Evolutionary conservation across 2,888 invertebrate genomes (phyloP).

Genomic region (Drosophila anceps): DNA sequence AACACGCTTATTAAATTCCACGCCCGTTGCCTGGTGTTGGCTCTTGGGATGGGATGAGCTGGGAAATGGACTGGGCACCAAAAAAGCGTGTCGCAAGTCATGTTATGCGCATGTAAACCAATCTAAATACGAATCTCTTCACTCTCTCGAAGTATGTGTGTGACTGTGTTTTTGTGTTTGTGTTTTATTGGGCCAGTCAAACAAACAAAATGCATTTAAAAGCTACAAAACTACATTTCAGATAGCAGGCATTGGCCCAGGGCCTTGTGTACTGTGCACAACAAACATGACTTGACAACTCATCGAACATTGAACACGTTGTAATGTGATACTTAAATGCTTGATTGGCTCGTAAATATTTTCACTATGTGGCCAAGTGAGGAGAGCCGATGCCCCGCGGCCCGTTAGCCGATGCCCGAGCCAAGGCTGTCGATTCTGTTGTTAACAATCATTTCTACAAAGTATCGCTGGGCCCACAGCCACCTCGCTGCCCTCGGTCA

Average conservation of each 20-base stretch:
- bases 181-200: slow-evolving; percentile 77
- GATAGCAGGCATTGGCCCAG: slow-evolving; percentile 47
- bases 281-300: slow-evolving; percentile 84
- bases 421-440: slow-evolving; percentile 74
- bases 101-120: slow-evolving; percentile 82
- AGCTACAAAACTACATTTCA: slow-evolving; percentile 81
- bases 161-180: slow-evolving; percentile 35
- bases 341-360: slow-evolving; percentile 85
- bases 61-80: slow-evolving; percentile 21
- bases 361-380: slow-evolving; percentile 71
- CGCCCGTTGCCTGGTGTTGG: slow-evolving; percentile 12
- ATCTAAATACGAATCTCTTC: slow-evolving; percentile 79
- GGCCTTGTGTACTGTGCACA: slow-evolving; percentile 53
- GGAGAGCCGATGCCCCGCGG: background rate
- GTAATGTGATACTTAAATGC: slow-evolving; percentile 85
- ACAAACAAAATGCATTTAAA: slow-evolving; percentile 82
- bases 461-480: slow-evolving; percentile 64
- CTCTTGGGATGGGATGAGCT: slow-evolving; percentile 32
- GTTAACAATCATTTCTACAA: slow-evolving; percentile 85
- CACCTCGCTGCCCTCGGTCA: slow-evolving; percentile 13
- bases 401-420: slow-evolving; percentile 6
- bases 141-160: slow-evolving; percentile 9
- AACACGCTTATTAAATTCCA: slow-evolving; percentile 81
- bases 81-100: slow-evolving; percentile 78
- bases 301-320: slow-evolving; percentile 85